These are phyloP conservation scores for Napeogenes sylphis DNA, from an alignment of 2,888 invertebrate species.

Conservation along the genomic window DNA sequence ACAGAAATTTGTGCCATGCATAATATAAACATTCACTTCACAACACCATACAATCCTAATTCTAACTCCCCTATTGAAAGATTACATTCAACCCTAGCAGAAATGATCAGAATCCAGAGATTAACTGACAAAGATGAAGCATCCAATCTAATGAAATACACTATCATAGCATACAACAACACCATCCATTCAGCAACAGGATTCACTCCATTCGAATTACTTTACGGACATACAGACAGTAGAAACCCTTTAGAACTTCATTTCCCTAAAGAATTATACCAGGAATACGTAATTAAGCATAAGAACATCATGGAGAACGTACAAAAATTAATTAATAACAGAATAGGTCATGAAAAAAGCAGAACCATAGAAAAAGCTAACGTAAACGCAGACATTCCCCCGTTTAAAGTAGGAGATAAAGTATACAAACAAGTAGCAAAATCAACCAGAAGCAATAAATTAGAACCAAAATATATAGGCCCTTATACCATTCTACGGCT, in stretches of 20 bases:
- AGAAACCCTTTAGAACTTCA: slow-evolving; percentile 11
- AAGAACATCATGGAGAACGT: slow-evolving; percentile 1
- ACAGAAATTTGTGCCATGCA: slow-evolving; percentile 19
- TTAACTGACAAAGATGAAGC: slow-evolving; percentile 17
- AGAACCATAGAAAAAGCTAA: slow-evolving; percentile 16
- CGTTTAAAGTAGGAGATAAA: slow-evolving; percentile 34
- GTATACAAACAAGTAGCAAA: slow-evolving; percentile 38
- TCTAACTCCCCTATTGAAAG: slow-evolving; percentile 31
- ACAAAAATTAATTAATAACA: slow-evolving; percentile 9
- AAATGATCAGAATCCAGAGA: slow-evolving; percentile 29
- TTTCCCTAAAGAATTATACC: slow-evolving; percentile 68
- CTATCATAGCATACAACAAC: slow-evolving; percentile 28
- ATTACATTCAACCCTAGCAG: slow-evolving; percentile 26
- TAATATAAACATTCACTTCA: slow-evolving; percentile 25
- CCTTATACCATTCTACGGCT: too few species aligned
- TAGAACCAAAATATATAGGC: too few species aligned
- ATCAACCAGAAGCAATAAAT: slow-evolving; percentile 26
- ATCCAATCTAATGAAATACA: not conserved
- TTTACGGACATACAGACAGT: slow-evolving; percentile 22
- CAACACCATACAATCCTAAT: slow-evolving; percentile 23
- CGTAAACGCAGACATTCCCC: slow-evolving; percentile 23
- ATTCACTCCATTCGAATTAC: slow-evolving; percentile 27
- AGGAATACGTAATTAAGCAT: slow-evolving; percentile 85
- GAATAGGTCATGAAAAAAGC: slow-evolving; percentile 20
- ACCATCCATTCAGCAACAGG: slow-evolving; percentile 25